phyloP scores from a whole-genome alignment of 2,888 invertebrate species.

The Drosophila algonquin region DNA sequence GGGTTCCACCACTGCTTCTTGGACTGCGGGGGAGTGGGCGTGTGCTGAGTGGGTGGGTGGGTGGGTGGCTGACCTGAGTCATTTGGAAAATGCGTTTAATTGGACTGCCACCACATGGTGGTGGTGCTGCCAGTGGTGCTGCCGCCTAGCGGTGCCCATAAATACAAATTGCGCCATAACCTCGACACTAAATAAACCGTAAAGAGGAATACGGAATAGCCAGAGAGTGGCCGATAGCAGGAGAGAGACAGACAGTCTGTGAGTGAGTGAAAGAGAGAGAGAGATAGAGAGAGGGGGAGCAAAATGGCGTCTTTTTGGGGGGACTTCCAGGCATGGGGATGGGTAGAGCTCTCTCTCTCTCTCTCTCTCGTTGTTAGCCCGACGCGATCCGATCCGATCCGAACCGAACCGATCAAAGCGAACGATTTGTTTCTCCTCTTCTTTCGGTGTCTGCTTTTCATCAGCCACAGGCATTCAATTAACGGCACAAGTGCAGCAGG shows the following conservation, averaged over 20 bases:
- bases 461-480: conserved; percentile 71
- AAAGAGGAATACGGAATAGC: conserved; percentile 44
- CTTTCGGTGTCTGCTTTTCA: conserved; percentile 65
- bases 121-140: conserved; percentile 1
- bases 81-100: conserved; percentile 66
- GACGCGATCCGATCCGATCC: conserved; percentile 14
- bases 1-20: neutral
- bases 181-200: conserved; percentile 71
- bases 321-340: neutral
- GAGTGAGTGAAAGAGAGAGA: neutral
- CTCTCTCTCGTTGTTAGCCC: neutral
- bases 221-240: neutral
- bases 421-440: conserved; percentile 10
- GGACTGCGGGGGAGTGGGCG: conserved; percentile 4
- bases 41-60: conserved; percentile 16
- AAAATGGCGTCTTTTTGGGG: conserved; percentile 66
- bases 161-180: conserved; percentile 78
- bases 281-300: conserved; percentile 3
- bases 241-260: neutral
- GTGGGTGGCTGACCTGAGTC: conserved; percentile 32
- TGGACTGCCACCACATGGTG: conserved; percentile 66
- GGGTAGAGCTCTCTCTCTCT: too few relatives aligned
- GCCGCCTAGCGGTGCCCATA: conserved; percentile 49
- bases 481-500: conserved; percentile 58
- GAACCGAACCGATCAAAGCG: conserved; percentile 20